These are phyloP conservation scores for Drosophila pseudoananassae DNA, from an alignment of 1,140 invertebrate species.

Conservation along the genomic window DNA sequence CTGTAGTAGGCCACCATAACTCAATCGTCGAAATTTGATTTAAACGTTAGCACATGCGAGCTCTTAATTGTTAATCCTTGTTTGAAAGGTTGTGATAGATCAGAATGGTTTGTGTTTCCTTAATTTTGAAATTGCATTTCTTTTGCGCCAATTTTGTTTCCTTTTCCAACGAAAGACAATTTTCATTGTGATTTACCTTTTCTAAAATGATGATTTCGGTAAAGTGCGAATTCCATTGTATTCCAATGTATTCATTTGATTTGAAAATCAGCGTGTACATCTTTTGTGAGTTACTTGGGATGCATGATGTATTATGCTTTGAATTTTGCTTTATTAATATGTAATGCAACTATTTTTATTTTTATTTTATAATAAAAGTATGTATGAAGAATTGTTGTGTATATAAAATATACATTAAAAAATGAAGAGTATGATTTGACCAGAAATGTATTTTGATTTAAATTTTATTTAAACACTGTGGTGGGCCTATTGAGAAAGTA, in stretches of 20 bases:
- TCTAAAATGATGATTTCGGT: constrained; percentile 40
- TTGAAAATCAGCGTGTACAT: constrained; percentile 40
- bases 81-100: constrained; percentile 79
- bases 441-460: constrained; percentile 30
- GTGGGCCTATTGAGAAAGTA: not conserved
- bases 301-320: constrained; percentile 57
- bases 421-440: constrained; percentile 65
- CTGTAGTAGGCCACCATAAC: constrained; percentile 63
- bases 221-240: constrained; percentile 32
- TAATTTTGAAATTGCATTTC: constrained; percentile 56
- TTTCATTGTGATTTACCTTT: constrained; percentile 58
- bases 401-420: constrained; percentile 82
- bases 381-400: constrained; percentile 76
- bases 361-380: constrained; percentile 66
- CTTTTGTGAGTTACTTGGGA: constrained; percentile 42
- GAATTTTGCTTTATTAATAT: constrained; percentile 77
- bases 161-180: constrained; percentile 34
- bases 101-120: constrained; percentile 73
- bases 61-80: constrained; percentile 71
- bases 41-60: constrained; percentile 33
- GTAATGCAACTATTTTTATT: constrained; percentile 74
- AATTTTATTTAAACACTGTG: not conserved
- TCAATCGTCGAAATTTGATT: constrained; percentile 68
- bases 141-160: constrained; percentile 17
- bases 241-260: constrained; percentile 49